Evolutionary conservation across 2,113 vertebrate species (phyloP), one percentile per base, ranked within the genome.

Genomic region (Andinoacara biseriatus): DNA sequence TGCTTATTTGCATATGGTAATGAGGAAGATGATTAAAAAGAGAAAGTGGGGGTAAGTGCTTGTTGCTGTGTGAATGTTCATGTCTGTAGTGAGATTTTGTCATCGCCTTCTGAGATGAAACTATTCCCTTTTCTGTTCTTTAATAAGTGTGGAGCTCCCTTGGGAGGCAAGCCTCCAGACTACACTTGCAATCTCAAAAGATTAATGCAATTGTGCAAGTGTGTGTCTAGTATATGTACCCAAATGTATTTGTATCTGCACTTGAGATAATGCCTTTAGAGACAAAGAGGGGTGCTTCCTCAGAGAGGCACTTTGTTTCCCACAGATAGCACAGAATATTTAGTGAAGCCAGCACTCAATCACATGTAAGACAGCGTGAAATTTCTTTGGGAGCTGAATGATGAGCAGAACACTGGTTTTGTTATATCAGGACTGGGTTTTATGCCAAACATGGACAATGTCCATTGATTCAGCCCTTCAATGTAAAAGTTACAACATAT

Each of bases 1-100:
- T 54, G 26, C 76, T 90, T 46, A 91, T 94, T 89, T 93, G 85
- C 86, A 93, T 94, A 90, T 92, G 82, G 78, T 90, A 93, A 94
- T 92, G 76, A 83, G 22, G 54, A 72, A 29, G 72, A 87, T 76
- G 80, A 91, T 93, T 90, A 83, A 87, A 89, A 87, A 81, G 72
- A 85, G 77, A 87, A 91, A 85, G 76, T 49, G 80, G 29, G 82
- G 76, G 26, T 49, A 90, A 91, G 62, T 69, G 57, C 33, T 67
- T 61, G 57, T 74, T 82, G 79, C 62, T 61, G 58, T 81, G 76
- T 82, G 49, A 84, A 76, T 57, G 72, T 85, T 76, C 57, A 59
- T 72, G 61, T 84, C 63, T 33, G 58, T 18, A 2, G 63, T 57
- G 46, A 46, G 57, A 83, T 75, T 90, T 59, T 79, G 78, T 75